phyloP scores from a whole-genome alignment of 2,888 invertebrate species.

The Chydorus sphaericus region DNA sequence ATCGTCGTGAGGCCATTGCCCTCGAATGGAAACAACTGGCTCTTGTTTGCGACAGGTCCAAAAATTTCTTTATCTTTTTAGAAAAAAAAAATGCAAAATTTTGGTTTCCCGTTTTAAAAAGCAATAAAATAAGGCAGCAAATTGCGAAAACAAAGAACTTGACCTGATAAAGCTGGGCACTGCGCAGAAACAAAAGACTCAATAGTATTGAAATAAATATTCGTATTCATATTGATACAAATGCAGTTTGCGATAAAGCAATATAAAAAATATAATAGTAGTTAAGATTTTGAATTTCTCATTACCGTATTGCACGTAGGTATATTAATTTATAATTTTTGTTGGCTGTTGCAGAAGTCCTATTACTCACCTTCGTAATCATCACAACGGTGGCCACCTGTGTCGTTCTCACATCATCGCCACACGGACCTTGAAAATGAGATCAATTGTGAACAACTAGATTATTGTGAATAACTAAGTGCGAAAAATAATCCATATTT shows the following conservation, averaged over 20 bases:
- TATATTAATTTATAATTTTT: too few relatives aligned
- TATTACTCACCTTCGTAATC: constrained; percentile 58
- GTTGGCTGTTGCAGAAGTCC: constrained; percentile 26
- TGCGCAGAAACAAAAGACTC: too few relatives aligned
- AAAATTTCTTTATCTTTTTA: neutral
- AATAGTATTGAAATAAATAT: too few relatives aligned
- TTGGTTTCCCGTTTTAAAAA: neutral
- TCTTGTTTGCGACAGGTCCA: constrained; percentile 57
- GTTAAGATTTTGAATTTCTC: neutral
- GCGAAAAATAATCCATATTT: too few relatives aligned
- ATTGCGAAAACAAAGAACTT: too few relatives aligned
- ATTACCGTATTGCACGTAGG: neutral
- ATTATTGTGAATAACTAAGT: neutral
- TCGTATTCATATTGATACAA: too few relatives aligned
- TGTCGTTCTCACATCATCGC: constrained; percentile 55
- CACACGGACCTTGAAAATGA: constrained; percentile 34
- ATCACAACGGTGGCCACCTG: constrained; percentile 63
- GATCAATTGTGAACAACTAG: neutral
- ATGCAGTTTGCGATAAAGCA: too few relatives aligned
- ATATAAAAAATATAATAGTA: too few relatives aligned
- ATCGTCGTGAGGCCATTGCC: constrained; percentile 59
- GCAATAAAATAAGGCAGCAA: too few relatives aligned
- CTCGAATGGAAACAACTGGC: constrained; percentile 73
- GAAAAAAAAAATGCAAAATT: neutral
- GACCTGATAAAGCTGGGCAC: too few relatives aligned